A percentile compares a stretch with the other conserved stretches of the same genome.
These are phyloP conservation scores for Chrysochloris asiatica DNA, from an alignment of 2,113 vertebrate species.

Conservation along the genomic window DNA sequence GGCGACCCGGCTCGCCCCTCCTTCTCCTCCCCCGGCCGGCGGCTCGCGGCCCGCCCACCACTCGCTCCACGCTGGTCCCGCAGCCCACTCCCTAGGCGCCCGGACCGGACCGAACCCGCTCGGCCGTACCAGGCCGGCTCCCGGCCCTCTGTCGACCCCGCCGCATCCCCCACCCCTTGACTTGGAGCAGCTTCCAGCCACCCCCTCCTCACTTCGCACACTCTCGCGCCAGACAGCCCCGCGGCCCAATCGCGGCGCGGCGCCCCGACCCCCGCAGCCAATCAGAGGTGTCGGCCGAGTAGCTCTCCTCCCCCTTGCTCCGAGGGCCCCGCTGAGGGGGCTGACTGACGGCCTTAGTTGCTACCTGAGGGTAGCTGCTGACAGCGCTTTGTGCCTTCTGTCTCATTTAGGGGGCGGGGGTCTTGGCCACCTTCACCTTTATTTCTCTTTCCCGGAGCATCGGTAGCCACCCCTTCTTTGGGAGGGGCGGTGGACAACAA, in stretches of 20 bases:
- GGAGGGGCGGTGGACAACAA: constrained; percentile 4
- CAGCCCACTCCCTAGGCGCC: not conserved
- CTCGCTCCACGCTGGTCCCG: not conserved
- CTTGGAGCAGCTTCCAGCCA: constrained; percentile 71
- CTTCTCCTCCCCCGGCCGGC: not conserved
- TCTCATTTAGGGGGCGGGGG: rapidly evolving
- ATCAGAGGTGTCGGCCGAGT: constrained; percentile 45
- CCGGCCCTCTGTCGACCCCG: not conserved
- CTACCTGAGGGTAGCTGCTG: rapidly evolving
- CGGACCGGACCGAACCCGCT: not conserved
- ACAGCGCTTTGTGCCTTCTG: not conserved
- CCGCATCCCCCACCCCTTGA: constrained; percentile 36
- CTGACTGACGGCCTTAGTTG: rapidly evolving
- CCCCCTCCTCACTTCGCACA: constrained; percentile 72
- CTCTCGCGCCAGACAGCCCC: constrained; percentile 64
- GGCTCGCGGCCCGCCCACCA: not conserved
- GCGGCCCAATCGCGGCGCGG: constrained; percentile 63
- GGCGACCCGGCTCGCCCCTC: not conserved
- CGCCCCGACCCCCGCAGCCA: constrained; percentile 56
- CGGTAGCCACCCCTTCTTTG: not conserved
- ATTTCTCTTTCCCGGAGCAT: not conserved
- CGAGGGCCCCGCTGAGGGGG: not conserved
- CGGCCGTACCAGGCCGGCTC: not conserved
- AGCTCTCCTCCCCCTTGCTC: constrained; percentile 25
- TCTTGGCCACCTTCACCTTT: rapidly evolving